A percentile compares a stretch with the other conserved stretches of the same genome.
phyloP scores from a whole-genome alignment of 1,140 invertebrate genomes.

The Schlechtendalia chinensis region DNA sequence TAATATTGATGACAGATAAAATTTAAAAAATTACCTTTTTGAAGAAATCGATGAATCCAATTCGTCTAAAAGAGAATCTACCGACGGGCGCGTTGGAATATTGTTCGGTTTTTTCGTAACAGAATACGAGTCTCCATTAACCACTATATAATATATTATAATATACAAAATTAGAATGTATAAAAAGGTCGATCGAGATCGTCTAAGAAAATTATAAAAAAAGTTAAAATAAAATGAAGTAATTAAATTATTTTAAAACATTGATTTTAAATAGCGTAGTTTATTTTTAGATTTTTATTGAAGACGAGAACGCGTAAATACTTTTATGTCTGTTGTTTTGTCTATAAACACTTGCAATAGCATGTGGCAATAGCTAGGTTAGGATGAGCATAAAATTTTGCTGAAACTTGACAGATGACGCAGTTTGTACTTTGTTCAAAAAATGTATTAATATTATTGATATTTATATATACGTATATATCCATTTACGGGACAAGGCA shows the following conservation, averaged over 20 bases:
- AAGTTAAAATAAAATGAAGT: background rate
- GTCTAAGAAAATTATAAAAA: background rate
- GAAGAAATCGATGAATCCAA: slow-evolving; percentile 56
- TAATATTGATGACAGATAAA: too few relatives aligned
- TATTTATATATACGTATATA: too few relatives aligned
- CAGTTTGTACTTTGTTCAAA: too few relatives aligned
- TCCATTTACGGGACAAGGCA: too few relatives aligned
- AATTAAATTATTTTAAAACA: background rate
- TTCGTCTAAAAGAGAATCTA: slow-evolving; percentile 85
- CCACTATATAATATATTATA: background rate
- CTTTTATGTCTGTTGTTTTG: too few relatives aligned
- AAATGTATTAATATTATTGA: too few relatives aligned
- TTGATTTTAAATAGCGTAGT: background rate
- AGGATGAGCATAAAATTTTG: too few relatives aligned
- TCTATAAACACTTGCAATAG: too few relatives aligned
- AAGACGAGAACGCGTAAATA: too few relatives aligned
- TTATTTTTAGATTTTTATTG: too few relatives aligned
- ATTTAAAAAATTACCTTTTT: slow-evolving; percentile 11
- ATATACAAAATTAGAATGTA: background rate
- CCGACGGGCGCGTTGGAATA: slow-evolving; percentile 61
- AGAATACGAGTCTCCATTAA: slow-evolving; percentile 41
- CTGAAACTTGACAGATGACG: too few relatives aligned
- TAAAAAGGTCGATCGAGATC: background rate
- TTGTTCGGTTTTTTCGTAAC: slow-evolving; percentile 33
- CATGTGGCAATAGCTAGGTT: too few relatives aligned